Evolutionary conservation across 2,888 invertebrate genomes (phyloP).

Genomic region (Watsonalla cultraria): DNA sequence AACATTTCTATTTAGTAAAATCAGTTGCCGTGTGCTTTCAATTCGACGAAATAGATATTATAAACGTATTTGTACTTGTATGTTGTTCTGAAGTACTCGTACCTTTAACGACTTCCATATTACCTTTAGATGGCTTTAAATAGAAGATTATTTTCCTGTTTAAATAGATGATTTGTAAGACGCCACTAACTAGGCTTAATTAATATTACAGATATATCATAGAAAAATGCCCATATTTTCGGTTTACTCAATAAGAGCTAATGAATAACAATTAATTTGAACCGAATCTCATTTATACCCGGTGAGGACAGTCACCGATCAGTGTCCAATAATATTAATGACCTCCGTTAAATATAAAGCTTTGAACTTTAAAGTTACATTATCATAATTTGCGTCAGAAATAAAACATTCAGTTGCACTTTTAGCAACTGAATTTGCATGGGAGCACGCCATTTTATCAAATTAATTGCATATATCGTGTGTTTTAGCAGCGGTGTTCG

Average conservation of each 20-base stretch:
- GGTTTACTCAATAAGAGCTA: background rate
- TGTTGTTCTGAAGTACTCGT: no score
- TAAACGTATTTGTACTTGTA: no score
- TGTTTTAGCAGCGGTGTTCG: background rate
- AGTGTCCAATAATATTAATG: background rate
- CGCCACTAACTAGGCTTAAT: no score
- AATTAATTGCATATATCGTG: background rate
- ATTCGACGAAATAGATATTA: background rate
- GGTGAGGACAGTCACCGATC: background rate
- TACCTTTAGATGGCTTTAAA: no score
- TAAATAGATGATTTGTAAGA: no score
- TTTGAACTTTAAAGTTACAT: background rate
- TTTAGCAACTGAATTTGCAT: background rate
- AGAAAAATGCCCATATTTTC: background rate
- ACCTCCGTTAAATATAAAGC: background rate
- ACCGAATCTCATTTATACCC: background rate
- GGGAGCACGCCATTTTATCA: background rate
- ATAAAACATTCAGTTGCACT: background rate
- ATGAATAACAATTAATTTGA: background rate
- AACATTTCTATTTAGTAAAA: conserved; percentile 30
- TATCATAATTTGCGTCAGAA: background rate
- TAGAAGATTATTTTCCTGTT: no score
- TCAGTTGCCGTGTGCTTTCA: conserved; percentile 16
- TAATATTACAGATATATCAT: no score
- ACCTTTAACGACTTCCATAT: no score